Conservation (phyloP, 2,888 invertebrate species). For the Drymonia ruficornis region DNA sequence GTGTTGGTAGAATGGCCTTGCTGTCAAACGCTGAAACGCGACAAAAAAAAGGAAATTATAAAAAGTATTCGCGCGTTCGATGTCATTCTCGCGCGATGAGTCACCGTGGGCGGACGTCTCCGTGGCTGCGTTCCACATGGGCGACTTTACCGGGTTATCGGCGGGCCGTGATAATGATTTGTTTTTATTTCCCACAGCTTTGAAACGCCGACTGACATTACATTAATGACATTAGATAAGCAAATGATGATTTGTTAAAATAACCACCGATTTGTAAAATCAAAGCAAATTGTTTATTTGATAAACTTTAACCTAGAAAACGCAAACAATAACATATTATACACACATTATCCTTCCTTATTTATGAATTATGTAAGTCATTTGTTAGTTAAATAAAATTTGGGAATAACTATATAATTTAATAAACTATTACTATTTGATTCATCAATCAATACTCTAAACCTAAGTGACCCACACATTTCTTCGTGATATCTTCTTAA, state of each 20-base stretch:
- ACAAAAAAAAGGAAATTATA: slow-evolving; percentile 46
- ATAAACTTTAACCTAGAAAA: background rate
- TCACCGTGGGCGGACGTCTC: slow-evolving; percentile 58
- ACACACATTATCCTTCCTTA: no score
- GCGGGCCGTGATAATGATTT: slow-evolving; percentile 53
- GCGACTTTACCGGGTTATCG: slow-evolving; percentile 60
- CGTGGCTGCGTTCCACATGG: slow-evolving; percentile 36
- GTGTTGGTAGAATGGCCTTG: slow-evolving; percentile 56
- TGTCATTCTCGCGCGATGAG: slow-evolving; percentile 63
- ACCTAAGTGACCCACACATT: background rate
- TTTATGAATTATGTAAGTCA: no score
- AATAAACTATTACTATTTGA: no score
- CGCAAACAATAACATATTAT: background rate
- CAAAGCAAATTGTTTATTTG: background rate
- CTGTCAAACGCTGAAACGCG: slow-evolving; percentile 39
- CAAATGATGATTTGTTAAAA: slow-evolving; percentile 25
- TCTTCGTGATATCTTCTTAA: background rate
- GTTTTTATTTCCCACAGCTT: slow-evolving; percentile 62
- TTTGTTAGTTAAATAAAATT: no score
- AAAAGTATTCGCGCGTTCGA: slow-evolving; percentile 45
- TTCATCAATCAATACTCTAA: background rate
- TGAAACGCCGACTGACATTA: slow-evolving; percentile 47
- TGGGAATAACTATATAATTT: no score
- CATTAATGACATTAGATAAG: slow-evolving; percentile 44
- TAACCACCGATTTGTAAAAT: slow-evolving; percentile 12